These are phyloP conservation scores for Tetranychus truncatus DNA, from an alignment of 2,888 invertebrate species.

Conservation along the genomic window DNA sequence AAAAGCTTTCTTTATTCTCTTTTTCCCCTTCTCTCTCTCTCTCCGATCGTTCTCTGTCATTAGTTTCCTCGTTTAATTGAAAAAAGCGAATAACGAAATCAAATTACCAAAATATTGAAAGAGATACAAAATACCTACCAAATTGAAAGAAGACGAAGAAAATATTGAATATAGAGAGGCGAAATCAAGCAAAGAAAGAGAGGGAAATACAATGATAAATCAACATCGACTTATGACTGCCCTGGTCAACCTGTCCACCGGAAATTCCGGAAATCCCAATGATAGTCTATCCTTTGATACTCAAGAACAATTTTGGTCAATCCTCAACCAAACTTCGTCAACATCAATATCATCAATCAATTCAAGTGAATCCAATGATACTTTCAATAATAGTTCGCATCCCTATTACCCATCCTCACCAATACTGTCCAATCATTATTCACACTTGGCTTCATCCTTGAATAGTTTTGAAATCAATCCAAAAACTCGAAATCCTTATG, in stretches of 20 bases:
- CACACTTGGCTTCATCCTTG: background rate
- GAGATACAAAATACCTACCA: background rate
- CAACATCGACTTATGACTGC: background rate
- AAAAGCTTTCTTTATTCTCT: background rate
- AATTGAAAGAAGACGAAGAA: no score
- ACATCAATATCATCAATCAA: background rate
- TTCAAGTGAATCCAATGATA: background rate
- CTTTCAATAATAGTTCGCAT: no score
- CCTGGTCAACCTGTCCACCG: background rate
- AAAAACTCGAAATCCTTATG: background rate
- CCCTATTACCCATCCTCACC: background rate
- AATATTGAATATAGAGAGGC: background rate
- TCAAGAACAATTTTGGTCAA: background rate
- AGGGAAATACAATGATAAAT: background rate
- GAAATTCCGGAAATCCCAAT: background rate
- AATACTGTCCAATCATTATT: background rate
- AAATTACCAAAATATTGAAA: background rate
- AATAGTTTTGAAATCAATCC: conserved; percentile 4
- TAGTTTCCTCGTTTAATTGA: background rate
- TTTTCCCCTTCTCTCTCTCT: conserved; percentile 4
- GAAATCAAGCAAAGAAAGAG: background rate
- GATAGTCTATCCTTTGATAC: background rate
- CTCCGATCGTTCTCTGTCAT: background rate
- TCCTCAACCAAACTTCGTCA: background rate
- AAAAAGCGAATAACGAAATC: background rate